Percentiles rank a stretch among this genome's conserved stretches.
phyloP scores from a whole-genome alignment of 2,888 invertebrate species.

The Pristionchus entomophagus region DNA sequence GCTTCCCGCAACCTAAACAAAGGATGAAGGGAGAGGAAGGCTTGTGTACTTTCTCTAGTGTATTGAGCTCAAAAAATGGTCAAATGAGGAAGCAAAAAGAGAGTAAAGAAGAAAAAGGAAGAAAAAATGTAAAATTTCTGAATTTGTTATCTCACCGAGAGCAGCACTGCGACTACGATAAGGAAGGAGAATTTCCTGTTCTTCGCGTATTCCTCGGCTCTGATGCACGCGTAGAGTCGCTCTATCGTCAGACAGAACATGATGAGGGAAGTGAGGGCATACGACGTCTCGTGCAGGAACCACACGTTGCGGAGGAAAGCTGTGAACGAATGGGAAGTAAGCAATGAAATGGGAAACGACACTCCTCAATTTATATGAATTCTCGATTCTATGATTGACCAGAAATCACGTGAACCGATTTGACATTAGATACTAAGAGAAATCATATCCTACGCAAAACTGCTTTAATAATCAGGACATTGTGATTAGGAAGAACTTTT shows the following conservation, averaged over 20 bases:
- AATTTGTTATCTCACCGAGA: neutral
- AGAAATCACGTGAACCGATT: too few species aligned
- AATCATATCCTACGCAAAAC: too few species aligned
- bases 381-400: too few species aligned
- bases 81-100: too few species aligned
- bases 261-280: neutral
- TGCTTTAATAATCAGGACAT: too few species aligned
- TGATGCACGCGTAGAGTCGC: neutral
- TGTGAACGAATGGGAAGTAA: neutral
- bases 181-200: neutral
- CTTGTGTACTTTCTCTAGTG: too few species aligned
- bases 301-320: conserved; percentile 3
- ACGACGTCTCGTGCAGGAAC: conserved; percentile 13
- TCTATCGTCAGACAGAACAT: conserved; percentile 38
- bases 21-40: too few species aligned
- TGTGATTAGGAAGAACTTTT: too few species aligned
- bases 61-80: too few species aligned
- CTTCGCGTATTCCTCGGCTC: neutral
- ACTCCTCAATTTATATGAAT: too few species aligned
- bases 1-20: neutral
- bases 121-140: neutral
- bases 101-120: too few species aligned
- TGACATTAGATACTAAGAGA: too few species aligned
- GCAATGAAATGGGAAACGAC: neutral
- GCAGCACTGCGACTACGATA: neutral